Base-by-base conservation (phyloP, 2,888 invertebrate genomes). In the Sipha maydis region DNA sequence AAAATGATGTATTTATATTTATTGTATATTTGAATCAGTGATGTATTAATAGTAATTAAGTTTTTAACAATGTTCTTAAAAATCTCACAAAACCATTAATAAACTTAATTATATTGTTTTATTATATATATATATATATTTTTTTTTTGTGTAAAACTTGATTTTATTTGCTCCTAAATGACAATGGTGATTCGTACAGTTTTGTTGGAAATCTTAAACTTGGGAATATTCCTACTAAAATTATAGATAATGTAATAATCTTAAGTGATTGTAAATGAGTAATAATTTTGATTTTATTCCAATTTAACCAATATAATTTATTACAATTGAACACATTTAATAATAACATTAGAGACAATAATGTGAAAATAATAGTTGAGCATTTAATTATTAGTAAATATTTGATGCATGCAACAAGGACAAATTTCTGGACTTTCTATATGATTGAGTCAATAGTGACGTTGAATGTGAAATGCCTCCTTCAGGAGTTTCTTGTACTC, bases 361-460 rank as follows among this genome's bases (percentile, higher is more conserved):
- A 41, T 8, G 7, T 41, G 41, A 8, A 41, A 41, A 41, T 9
- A 41, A 41, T 9, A 9, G 41, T 41, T 41, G 41, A 41, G 41
- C 3, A 41, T 41, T 41, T 41, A 9, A 69, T 69, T 28, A 69
- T 77, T 77, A 77, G 34, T 41, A 77, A 21, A 77, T 48, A 48
- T 77, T 41, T 25, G 77, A 34, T 25, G 80, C 41, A 38, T 56
- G 86, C 28, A 5, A 41, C 31, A 48, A 0, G 41, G 86, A 86
- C 73, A 80, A 28, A 31, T 19, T 61, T 80, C 73, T 56, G 1
- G 86, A 86, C 11, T n/a, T 31, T 4, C 41, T 31, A 56, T 25
- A 86, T 38, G 84, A 84, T 41, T 21, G 75, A 28, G 61, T 76
- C 21, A 67, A 17, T 80, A 80, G 4, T 14, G 75, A 28, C 54